A percentile compares a stretch with the other conserved stretches of the same genome.
Evolutionary conservation across 1,140 invertebrate genomes (phyloP).

Genomic region (Zaprionus camerounensis): DNA sequence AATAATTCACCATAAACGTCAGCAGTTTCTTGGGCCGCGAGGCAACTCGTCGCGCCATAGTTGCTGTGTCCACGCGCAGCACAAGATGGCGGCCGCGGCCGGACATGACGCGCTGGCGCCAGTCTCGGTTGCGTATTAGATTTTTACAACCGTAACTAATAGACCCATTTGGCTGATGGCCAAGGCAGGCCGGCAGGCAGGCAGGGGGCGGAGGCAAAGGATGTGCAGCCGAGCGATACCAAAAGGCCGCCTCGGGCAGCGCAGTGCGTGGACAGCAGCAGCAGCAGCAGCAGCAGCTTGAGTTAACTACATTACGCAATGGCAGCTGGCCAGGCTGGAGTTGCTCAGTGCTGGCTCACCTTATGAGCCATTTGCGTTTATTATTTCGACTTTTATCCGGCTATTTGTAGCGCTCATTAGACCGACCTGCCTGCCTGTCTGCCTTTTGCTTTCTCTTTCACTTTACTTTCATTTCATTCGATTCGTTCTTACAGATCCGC

Average conservation of each 20-base stretch:
- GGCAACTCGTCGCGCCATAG: slow-evolving; percentile 34
- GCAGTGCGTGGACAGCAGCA: slow-evolving; percentile 2
- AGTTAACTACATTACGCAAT: slow-evolving; percentile 77
- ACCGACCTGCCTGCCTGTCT: slow-evolving; percentile 21
- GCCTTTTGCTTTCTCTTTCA: slow-evolving; percentile 5
- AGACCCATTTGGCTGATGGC: slow-evolving; percentile 81
- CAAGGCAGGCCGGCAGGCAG: slow-evolving; percentile 55
- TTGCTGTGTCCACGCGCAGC: slow-evolving; percentile 16
- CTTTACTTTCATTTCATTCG: slow-evolving; percentile 27
- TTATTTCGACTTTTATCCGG: slow-evolving; percentile 83
- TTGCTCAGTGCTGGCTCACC: slow-evolving; percentile 50
- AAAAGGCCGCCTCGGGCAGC: slow-evolving; percentile 13
- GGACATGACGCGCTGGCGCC: slow-evolving; percentile 61
- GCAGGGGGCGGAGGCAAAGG: slow-evolving; percentile 21
- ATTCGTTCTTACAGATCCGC: slow-evolving; percentile 71
- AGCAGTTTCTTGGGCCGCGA: slow-evolving; percentile 50
- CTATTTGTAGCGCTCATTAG: slow-evolving; percentile 82
- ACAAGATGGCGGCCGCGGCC: slow-evolving; percentile 13
- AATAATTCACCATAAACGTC: slow-evolving; percentile 82
- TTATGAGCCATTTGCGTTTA: slow-evolving; percentile 82
- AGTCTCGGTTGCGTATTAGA: slow-evolving; percentile 75
- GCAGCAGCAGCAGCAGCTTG: slow-evolving; percentile 46
- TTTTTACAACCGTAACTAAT: slow-evolving; percentile 83
- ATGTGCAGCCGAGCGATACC: slow-evolving; percentile 37
- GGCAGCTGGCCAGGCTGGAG: slow-evolving; percentile 8